phyloP scores from a whole-genome alignment of 1,140 invertebrate genomes.

The Nomia melanderi region DNA sequence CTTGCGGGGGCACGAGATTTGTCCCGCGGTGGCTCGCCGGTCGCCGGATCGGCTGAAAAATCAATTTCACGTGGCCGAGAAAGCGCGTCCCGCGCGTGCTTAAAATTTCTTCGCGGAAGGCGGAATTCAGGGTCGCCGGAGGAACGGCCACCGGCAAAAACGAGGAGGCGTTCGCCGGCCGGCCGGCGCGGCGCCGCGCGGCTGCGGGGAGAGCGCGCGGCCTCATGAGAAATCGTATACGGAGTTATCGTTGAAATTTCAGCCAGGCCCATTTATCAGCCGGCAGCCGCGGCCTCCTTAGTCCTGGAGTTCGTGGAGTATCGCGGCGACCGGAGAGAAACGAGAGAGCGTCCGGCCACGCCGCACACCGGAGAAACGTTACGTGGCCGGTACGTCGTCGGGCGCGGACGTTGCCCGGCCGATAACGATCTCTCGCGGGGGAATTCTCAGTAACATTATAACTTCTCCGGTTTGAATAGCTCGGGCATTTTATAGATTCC shows the following conservation, averaged over 20 bases:
- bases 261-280: conserved; percentile 65
- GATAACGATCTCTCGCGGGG: conserved; percentile 64
- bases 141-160: conserved; percentile 27
- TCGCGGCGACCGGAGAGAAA: conserved; percentile 25
- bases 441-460: conserved; percentile 70
- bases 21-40: not conserved
- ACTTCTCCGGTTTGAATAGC: conserved; percentile 66
- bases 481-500: conserved; percentile 64
- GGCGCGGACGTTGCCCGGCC: conserved; percentile 45
- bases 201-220: not conserved
- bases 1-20: not conserved
- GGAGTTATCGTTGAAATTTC: conserved; percentile 70
- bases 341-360: conserved; percentile 10
- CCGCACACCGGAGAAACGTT: conserved; percentile 49
- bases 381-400: conserved; percentile 29
- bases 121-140: conserved; percentile 33
- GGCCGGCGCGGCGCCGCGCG: not conserved
- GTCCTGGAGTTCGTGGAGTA: conserved; percentile 29
- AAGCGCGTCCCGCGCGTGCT: conserved; percentile 12
- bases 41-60: conserved; percentile 20
- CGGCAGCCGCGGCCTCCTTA: conserved; percentile 49
- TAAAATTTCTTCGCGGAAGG: conserved; percentile 45
- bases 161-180: conserved; percentile 51
- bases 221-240: conserved; percentile 60
- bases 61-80: conserved; percentile 20